Base-by-base conservation (phyloP, 1,140 invertebrate species). In the Agraylea sexmaculata region DNA sequence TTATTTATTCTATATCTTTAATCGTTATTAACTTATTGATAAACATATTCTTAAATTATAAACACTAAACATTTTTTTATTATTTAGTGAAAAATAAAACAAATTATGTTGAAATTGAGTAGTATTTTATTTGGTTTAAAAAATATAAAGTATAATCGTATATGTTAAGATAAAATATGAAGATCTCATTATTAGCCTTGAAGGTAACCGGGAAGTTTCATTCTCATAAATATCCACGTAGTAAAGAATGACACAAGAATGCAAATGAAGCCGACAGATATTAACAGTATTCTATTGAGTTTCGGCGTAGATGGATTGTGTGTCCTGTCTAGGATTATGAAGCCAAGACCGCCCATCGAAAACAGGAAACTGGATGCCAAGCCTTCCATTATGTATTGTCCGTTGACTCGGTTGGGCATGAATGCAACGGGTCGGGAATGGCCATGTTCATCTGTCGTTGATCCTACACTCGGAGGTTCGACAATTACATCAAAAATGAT, bases 401-500 rank as follows among this genome's bases (percentile, higher is more conserved):
- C 94, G 68, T 98, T 98, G 0, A 98, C 91, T 51, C 94, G 69
- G 59, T 96, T 95, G 1, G 92, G 91, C 91, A 98, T 95, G 59
- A 98, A 97, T 2, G 93, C 93, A 10, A 97, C 89, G 0, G 92
- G 92, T 53, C 87, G 76, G 2, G 86, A 89, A 60, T 96, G 88
- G 11, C 93, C 93, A 66, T 89, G 80, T 62, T 96, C 92, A 68
- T 98, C 93, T 25, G 92, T 94, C 5, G 92, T 96, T 3, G 89
- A 93, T 32, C 94, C 93, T 45, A 97, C 90, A 63, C 90, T 92
- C 1, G 93, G 93, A 23, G 94, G 93, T 64, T 98, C 94, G 32
- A 96, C 89, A 58, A 98, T 98, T 0, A 98, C 90, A 69, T 97
- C 92, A 66, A 97, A 97, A 52, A 97, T 97, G 22, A 97, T 91